Percentiles rank a stretch among this genome's conserved stretches.
These are phyloP conservation scores for Alaudala cheleensis DNA, from an alignment of 2,113 vertebrate species.

Conservation along the genomic window DNA sequence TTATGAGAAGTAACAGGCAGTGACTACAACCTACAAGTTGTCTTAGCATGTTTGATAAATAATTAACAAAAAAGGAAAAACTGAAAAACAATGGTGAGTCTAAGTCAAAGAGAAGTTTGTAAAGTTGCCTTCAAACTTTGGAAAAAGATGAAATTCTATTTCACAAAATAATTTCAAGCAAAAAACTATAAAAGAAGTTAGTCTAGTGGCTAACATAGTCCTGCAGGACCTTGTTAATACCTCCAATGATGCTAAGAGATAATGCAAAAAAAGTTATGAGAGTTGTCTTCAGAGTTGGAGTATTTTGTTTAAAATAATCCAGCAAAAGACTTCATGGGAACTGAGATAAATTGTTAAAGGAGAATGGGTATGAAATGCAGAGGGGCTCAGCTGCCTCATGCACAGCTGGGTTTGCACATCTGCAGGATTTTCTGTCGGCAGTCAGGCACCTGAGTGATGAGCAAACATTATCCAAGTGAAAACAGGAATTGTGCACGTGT, in stretches of 20 bases:
- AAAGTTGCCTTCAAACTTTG: neutral
- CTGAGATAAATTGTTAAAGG: no score
- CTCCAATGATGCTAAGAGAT: neutral
- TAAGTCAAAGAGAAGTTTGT: neutral
- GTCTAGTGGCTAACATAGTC: neutral
- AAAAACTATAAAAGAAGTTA: neutral
- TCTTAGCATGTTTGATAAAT: neutral
- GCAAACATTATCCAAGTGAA: neutral
- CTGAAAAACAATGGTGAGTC: neutral
- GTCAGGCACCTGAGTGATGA: neutral
- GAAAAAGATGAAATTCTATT: neutral
- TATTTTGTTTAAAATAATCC: neutral
- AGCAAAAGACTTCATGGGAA: neutral
- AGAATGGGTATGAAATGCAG: neutral
- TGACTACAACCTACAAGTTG: fast-evolving
- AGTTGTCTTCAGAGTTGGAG: neutral
- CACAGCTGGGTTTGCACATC: neutral
- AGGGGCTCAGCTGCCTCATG: neutral
- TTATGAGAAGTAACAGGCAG: neutral
- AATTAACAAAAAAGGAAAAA: neutral
- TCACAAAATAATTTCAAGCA: neutral
- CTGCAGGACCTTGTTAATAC: neutral
- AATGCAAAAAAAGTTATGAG: neutral
- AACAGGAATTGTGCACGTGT: fast-evolving
- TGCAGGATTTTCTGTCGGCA: neutral